Percentiles rank a stretch among this genome's conserved stretches.
These are phyloP conservation scores for Hydractinia echinata DNA, from an alignment of 30 jellyfish, hydroid and myxozoan genomes.

Conservation along the genomic window DNA sequence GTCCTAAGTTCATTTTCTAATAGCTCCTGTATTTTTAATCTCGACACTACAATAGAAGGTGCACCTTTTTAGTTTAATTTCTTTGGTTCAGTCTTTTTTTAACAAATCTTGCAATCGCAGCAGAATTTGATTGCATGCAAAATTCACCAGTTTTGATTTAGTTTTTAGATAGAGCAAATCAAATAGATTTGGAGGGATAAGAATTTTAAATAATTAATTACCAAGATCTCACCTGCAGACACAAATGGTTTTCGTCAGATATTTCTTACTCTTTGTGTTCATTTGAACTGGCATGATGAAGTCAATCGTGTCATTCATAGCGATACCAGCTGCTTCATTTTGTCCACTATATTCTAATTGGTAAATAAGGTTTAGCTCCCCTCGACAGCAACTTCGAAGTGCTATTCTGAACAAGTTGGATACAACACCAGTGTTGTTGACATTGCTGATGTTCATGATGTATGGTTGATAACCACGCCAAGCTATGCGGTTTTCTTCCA, in stretches of 20 bases:
- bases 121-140: no score
- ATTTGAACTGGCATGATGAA: background rate
- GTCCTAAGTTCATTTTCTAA: no score
- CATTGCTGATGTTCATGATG: background rate
- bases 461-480: slow-evolving; percentile 11
- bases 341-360: background rate
- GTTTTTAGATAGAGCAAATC: no score
- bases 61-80: no score
- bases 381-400: slow-evolving; percentile 16
- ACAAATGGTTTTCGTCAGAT: slow-evolving; percentile 2
- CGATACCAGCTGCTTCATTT: background rate
- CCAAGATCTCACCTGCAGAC: background rate
- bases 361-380: background rate
- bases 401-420: background rate
- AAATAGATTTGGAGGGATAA: no score
- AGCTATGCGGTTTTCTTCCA: slow-evolving; percentile 3
- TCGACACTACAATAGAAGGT: no score
- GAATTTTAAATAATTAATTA: background rate
- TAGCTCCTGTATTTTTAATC: no score
- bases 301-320: slow-evolving; percentile 1
- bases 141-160: no score
- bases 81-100: no score
- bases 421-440: background rate
- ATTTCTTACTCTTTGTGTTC: background rate
- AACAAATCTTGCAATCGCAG: no score